Evolutionary conservation across 2,888 invertebrate genomes (phyloP), one percentile per base, ranked within the genome.

Genomic region (Tribolium freemani): DNA sequence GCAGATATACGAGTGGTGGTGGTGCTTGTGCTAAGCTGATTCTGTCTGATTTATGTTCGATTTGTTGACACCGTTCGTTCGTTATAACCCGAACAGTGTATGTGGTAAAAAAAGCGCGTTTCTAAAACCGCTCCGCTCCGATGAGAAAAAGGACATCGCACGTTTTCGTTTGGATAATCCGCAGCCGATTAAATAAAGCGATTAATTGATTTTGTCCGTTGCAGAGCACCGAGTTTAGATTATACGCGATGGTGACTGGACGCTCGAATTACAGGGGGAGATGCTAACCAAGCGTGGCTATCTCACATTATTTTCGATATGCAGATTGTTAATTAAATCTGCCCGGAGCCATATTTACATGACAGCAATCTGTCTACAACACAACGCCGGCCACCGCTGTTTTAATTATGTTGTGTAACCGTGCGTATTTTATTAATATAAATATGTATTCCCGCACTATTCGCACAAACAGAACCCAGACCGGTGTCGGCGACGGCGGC

Each of bases 311-410:
- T 86, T 86, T 86, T 85, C 85, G 85, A 86, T 86, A 86, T 85
- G 85, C 84, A 85, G 85, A 86, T 86, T 86, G 86, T 86, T 86
- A 86, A 86, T 86, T 86, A 86, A 86, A 86, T 86, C 85, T 83
- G 84, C 82, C 83, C 83, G 82, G 84, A 81, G 84, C 83, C 86
- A 85, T 85, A 86, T 86, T 86, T 86, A 86, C 86, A 86, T 86
- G 86, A 86, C 86, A 86, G 86, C 86, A 85, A 86, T 86, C 86
- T 86, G 86, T 86, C 86, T 85, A 82, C 81, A 81, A 80, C 85
- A 86, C 82, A 79, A 79, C 78, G 79, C 80, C 75, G 81, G 82
- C 81, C 80, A 79, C 80, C 80, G 80, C 78, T 78, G 81, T 84
- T 86, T 85, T 85, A 86, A 85, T 86, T 85, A 86, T 83, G 83